Conservation (phyloP, 2,797 vertebrate species). For the Rallus crepitans region DNA sequence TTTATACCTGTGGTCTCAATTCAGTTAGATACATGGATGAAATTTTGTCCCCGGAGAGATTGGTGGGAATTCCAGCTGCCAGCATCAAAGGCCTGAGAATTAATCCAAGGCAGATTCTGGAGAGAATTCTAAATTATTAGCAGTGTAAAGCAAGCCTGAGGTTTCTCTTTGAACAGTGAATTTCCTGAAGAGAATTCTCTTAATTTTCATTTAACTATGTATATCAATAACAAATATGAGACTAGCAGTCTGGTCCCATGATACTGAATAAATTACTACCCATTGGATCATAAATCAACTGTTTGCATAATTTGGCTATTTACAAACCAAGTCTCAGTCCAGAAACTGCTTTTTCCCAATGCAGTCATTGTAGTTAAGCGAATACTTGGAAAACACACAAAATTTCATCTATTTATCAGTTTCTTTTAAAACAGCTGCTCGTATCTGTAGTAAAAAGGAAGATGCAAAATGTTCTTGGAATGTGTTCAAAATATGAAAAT, state of each 20-base stretch:
- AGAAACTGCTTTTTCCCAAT: conserved; percentile 47
- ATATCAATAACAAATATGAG: neutral
- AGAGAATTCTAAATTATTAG: neutral
- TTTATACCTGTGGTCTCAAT: neutral
- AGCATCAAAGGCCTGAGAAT: neutral
- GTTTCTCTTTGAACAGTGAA: neutral
- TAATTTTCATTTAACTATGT: conserved; percentile 19
- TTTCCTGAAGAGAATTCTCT: neutral
- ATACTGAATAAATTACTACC: conserved; percentile 48
- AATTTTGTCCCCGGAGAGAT: neutral
- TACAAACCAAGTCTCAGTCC: conserved; percentile 28
- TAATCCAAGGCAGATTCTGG: neutral
- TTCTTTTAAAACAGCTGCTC: conserved; percentile 68
- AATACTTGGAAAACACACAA: conserved; percentile 61
- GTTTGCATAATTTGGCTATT: conserved; percentile 60
- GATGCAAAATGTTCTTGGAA: conserved; percentile 69
- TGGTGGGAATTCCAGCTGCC: neutral
- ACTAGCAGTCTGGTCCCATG: conserved; percentile 29
- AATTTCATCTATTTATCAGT: conserved; percentile 56
- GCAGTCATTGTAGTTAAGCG: conserved; percentile 39
- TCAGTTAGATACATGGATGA: neutral
- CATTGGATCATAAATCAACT: conserved; percentile 58
- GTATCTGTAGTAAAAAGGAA: conserved; percentile 44
- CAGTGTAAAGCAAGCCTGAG: neutral
- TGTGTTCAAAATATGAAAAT: conserved; percentile 46